Evolutionary conservation across 2,797 vertebrate genomes (phyloP).

Genomic region (Chelonia mydas): DNA sequence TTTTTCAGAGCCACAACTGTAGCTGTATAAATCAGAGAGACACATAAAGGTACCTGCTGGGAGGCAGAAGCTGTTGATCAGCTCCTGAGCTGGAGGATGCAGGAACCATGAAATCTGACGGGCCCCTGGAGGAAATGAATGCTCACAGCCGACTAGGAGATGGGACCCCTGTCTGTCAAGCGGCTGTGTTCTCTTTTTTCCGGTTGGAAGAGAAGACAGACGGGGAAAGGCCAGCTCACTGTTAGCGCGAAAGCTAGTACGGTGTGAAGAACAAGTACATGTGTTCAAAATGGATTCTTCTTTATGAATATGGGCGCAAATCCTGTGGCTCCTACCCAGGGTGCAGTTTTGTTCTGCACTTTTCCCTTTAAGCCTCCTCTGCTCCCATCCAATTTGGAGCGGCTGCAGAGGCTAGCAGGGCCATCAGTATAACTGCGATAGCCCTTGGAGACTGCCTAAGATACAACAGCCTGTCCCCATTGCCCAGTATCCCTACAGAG

Average conservation of each 20-base stretch:
- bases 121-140: neutral
- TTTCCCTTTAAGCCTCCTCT: neutral
- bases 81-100: rapidly evolving
- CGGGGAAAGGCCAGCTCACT: neutral
- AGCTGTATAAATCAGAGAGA: conserved; percentile 19
- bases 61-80: neutral
- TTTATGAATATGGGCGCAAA: neutral
- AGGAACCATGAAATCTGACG: neutral
- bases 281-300: neutral
- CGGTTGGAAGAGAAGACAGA: neutral
- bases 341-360: neutral
- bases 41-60: conserved; percentile 5
- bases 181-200: neutral
- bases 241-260: neutral
- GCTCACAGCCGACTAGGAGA: neutral
- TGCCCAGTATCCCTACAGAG: neutral
- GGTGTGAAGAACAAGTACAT: neutral
- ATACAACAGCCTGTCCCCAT: neutral
- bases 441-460: neutral
- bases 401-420: neutral
- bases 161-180: neutral
- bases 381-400: neutral
- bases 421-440: neutral
- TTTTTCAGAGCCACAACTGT: conserved; percentile 23
- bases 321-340: neutral